Conservation (phyloP, 2,113 vertebrate genomes). For the Castor canadensis region DNA sequence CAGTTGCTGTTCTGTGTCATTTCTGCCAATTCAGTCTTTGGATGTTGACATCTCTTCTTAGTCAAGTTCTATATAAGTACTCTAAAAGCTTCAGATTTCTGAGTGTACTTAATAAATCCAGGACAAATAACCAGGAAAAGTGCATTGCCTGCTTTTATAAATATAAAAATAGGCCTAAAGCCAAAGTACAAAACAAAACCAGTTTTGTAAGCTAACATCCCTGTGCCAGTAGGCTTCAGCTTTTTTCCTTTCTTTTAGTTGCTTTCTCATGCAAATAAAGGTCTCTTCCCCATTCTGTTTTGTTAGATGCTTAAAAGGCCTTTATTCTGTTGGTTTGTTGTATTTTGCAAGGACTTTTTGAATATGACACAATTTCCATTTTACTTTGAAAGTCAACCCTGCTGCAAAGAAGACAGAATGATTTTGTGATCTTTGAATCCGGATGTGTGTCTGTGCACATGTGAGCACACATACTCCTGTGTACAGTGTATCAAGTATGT, state of each 20-base stretch:
- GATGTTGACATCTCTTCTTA: background rate
- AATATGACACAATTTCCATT: background rate
- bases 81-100: background rate
- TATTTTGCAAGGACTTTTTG: background rate
- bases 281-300: background rate
- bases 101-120: background rate
- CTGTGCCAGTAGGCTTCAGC: background rate
- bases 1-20: too few relatives aligned
- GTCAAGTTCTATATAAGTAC: background rate
- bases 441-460: too few relatives aligned
- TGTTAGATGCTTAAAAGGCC: background rate
- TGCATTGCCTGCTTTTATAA: background rate
- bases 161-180: background rate
- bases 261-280: background rate
- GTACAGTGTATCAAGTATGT: background rate
- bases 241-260: background rate
- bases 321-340: background rate
- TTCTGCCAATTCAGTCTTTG: background rate
- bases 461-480: too few relatives aligned
- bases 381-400: slow-evolving; percentile 1
- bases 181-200: background rate
- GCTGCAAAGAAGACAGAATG: background rate
- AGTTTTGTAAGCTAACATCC: background rate
- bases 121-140: background rate
- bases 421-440: background rate